Base-by-base conservation (phyloP, 2,888 invertebrate genomes). In the Apamea monoglypha region DNA sequence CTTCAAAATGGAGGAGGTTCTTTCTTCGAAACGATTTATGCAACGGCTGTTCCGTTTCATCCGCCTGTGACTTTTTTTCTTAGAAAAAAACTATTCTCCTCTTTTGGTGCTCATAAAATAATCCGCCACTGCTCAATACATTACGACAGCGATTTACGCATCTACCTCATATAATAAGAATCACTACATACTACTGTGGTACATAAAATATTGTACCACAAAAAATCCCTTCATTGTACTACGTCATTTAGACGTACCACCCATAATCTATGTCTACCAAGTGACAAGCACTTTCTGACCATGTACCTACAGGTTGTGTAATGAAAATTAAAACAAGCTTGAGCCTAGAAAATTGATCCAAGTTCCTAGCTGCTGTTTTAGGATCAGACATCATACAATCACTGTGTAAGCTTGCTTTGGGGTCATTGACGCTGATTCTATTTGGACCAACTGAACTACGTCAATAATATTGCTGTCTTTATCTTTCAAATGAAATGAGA, bases 261-360 rank as follows among this genome's bases (percentile, higher is more conserved):
- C 56, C 64, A 40, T 79, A 36, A 29, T 44, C 25, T 61, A 29
- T 50, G 44, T 44, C 16, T 25, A 32, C 2, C 14, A 84, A 81
- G 85, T 83, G 83, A 83, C 81, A 85, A 83, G 83, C 83, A 81
- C 10, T 83, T 83, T 83, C 85, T 84, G 64, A 80, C 44, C 21
- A 53, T 56, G 2, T 18, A 47, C 14, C 7, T 32, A 68, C 40
- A 84, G 21, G 36, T 36, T 66, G 18, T 83, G 61, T 69, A 25
- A 64, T 80, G 16, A 67, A 82, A 82, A 44, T 66, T 59, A n/a
- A 36, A 12, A 47, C 16, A 69, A 74, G 82, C 80, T 82, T 84
- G 53, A 79, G 79, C 81, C 32, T 47, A 72, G 36, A 70, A 36
- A 14, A 59, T n/a, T 44, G 2, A 59, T 25, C 16, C 47, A 78